Evolutionary conservation across 1,140 invertebrate species (phyloP).

Genomic region (Dendroctonus valens): DNA sequence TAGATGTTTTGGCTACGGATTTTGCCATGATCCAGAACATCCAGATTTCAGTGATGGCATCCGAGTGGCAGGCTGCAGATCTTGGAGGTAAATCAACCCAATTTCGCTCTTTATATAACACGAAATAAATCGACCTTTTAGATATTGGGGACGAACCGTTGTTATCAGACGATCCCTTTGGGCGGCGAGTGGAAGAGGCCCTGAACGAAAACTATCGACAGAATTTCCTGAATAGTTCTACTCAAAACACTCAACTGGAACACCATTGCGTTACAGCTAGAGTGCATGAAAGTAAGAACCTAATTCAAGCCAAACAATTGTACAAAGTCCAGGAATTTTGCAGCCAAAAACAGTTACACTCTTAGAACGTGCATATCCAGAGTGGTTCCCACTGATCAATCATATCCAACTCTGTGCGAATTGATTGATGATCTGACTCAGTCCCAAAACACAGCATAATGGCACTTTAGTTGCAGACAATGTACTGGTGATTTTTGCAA

Average conservation of each 20-base stretch:
- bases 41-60: background rate
- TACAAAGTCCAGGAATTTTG: background rate
- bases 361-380: background rate
- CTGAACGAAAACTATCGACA: constrained; percentile 1
- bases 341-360: constrained; percentile 3
- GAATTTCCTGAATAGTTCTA: background rate
- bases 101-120: background rate
- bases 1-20: background rate
- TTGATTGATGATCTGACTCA: background rate
- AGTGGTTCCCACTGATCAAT: background rate
- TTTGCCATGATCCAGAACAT: background rate
- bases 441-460: background rate
- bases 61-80: background rate
- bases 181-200: background rate
- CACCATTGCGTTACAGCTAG: background rate
- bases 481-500: constrained; percentile 6
- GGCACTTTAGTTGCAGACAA: constrained; percentile 5
- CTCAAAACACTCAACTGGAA: background rate
- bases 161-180: constrained; percentile 4
- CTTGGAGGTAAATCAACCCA: too few relatives aligned
- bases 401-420: background rate
- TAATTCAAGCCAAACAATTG: too few relatives aligned
- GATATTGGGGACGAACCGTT: background rate
- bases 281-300: constrained; percentile 3
- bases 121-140: background rate